Evolutionary conservation across 2,888 invertebrate species (phyloP).

Genomic region (Agonum fuliginosum): DNA sequence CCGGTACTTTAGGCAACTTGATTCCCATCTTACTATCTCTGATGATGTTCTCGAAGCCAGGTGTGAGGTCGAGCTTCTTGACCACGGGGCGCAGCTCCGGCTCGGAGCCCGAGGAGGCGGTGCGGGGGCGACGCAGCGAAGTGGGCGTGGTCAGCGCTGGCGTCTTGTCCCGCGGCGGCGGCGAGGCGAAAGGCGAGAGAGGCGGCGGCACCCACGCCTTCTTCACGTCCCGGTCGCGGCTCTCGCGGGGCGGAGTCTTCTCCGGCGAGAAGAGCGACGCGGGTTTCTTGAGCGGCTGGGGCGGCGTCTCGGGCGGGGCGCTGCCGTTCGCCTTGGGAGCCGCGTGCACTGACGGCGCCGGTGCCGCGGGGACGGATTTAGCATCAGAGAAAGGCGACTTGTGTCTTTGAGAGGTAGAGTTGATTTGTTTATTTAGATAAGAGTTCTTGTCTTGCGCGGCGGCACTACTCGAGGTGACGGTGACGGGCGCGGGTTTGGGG

Average conservation of each 20-base stretch:
- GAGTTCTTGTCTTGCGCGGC: constrained; percentile 66
- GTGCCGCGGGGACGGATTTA: constrained; percentile 69
- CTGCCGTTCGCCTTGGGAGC: constrained; percentile 43
- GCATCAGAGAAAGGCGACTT: constrained; percentile 68
- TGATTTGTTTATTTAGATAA: constrained; percentile 67
- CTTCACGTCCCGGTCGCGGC: constrained; percentile 64
- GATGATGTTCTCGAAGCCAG: constrained; percentile 78
- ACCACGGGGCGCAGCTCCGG: constrained; percentile 79
- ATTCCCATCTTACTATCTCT: constrained; percentile 74
- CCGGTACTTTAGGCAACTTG: constrained; percentile 68
- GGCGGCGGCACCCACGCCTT: constrained; percentile 63
- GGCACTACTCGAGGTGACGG: constrained; percentile 10
- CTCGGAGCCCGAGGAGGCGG: constrained; percentile 75
- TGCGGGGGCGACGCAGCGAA: constrained; percentile 68
- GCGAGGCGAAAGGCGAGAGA: constrained; percentile 60
- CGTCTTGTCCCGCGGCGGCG: constrained; percentile 56
- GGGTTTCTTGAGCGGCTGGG: constrained; percentile 71
- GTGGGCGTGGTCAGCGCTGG: constrained; percentile 64
- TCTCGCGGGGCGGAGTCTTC: constrained; percentile 73
- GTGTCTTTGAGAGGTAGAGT: constrained; percentile 70
- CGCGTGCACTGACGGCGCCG: constrained; percentile 50
- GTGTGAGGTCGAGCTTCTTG: constrained; percentile 78
- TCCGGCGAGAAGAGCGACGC: constrained; percentile 82
- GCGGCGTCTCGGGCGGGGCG: not conserved
- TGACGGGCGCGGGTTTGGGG: constrained; percentile 61